Evolutionary conservation across 2,888 invertebrate genomes (phyloP), one percentile per base, ranked within the genome.

Genomic region (Hanleya hanleyi): DNA sequence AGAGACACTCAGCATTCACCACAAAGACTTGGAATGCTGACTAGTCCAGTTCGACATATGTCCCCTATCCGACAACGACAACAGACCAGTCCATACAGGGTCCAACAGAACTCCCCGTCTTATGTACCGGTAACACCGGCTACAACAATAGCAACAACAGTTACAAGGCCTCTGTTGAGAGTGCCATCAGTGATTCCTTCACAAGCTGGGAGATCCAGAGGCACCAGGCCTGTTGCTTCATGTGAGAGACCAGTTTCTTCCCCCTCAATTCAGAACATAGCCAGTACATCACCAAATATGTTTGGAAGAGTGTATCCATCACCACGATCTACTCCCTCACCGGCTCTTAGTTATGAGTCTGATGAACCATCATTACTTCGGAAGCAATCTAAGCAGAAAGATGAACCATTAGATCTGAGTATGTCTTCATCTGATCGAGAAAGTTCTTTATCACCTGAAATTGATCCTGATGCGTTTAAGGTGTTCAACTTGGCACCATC

Each of bases 401-500:
- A 57, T 4, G 32, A 22, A 22, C 57, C 57, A 15, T 57, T 57
- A 26, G 57, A 57, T 29, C 26, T 57, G 3, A 57, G 29, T 57
- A 12, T 18, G 15, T 26, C 57, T 4, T 15, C 15, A 2, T 4
- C 12, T 15, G 29, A 18, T 15, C 22, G 57, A 29, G 57, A 29
- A 26, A 29, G 29, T 15, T 32, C 26, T 7, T 15, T 22, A 29
- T 22, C 4, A 29, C 26, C 22, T 4, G 57, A 57, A 4, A 32
- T 29, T 4, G 41, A 66, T 15, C 35, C 38, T 4, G 66, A 66
- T 29, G 2, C 29, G 12, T 66, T 66, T 26, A 66, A 66, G 9
- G 66, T 66, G 41, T 41, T 66, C 26, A 41, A 37, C 66, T 41
- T 41, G 6, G 36, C 66, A 1, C 66, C 66, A 18, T 22, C 36